Percentiles rank a stretch among this genome's conserved stretches.
These are phyloP conservation scores for Ophioderma brevispina DNA, from an alignment of 35 echinoderm and acorn worm genomes.

Conservation along the genomic window DNA sequence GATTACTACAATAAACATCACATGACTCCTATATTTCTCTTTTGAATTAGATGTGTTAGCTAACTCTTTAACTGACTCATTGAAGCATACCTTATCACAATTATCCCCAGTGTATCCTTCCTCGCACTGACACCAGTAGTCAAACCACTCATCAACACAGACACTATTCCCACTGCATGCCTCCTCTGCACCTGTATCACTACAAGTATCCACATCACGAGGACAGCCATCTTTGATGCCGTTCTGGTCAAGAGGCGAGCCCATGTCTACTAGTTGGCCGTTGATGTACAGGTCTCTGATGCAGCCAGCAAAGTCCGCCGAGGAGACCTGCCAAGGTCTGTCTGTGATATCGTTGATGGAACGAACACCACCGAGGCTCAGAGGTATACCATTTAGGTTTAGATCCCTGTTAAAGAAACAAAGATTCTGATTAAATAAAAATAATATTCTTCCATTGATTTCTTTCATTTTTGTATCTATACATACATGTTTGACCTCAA, in stretches of 20 bases:
- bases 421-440: too few relatives aligned
- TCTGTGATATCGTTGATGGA: conserved; percentile 49
- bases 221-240: conserved; percentile 59
- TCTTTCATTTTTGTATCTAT: too few relatives aligned
- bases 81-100: too few relatives aligned
- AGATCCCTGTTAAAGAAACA: conserved; percentile 45
- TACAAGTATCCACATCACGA: conserved; percentile 55
- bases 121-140: conserved; percentile 73
- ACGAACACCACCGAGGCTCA: conserved; percentile 74
- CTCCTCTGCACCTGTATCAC: background rate
- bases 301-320: conserved; percentile 91
- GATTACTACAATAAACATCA: too few relatives aligned
- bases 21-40: too few relatives aligned
- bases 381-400: conserved; percentile 43
- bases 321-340: conserved; percentile 76
- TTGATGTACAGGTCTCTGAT: conserved; percentile 82
- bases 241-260: background rate
- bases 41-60: too few relatives aligned
- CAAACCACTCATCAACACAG: conserved; percentile 97
- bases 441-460: too few relatives aligned
- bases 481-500: too few relatives aligned
- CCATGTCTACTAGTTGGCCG: conserved; percentile 37
- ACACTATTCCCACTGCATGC: conserved; percentile 38
- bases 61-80: too few relatives aligned
- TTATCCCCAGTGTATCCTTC: conserved; percentile 42